Percentiles rank a stretch among this genome's conserved stretches.
Conservation (phyloP, 2,888 invertebrate species). For the Marronus borbonicus region DNA sequence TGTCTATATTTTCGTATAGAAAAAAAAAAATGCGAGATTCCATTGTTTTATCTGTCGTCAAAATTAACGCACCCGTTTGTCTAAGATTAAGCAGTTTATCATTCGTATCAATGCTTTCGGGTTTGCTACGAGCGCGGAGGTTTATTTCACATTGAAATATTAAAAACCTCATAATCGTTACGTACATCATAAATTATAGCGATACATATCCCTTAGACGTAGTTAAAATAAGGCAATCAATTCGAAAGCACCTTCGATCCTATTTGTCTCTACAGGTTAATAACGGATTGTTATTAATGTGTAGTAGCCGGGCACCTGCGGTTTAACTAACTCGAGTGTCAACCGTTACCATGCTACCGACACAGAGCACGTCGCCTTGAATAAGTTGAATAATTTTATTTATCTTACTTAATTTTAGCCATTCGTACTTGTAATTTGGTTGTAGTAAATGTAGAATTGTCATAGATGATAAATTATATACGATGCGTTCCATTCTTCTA, state of each 20-base stretch:
- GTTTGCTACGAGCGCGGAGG: too few relatives aligned
- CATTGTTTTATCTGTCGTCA: too few relatives aligned
- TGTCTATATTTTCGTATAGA: too few relatives aligned
- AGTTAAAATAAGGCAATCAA: neutral
- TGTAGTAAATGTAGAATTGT: neutral
- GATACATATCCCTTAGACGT: too few relatives aligned
- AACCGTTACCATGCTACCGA: conserved; percentile 56
- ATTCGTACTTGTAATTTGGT: conserved; percentile 45
- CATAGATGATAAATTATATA: neutral
- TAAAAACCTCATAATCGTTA: neutral
- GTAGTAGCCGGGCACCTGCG: conserved; percentile 60
- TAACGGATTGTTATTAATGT: conserved; percentile 57
- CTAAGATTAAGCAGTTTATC: neutral
- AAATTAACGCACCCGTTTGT: too few relatives aligned
- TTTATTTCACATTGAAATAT: neutral
- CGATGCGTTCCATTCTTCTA: neutral
- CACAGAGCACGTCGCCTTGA: conserved; percentile 19
- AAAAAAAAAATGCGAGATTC: too few relatives aligned
- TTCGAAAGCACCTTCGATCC: neutral
- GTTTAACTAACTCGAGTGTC: conserved; percentile 59
- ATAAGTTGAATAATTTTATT: conserved; percentile 43
- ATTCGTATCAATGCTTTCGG: too few relatives aligned
- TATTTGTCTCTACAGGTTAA: conserved; percentile 29
- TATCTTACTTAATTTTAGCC: conserved; percentile 42
- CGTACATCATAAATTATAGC: too few relatives aligned